Evolutionary conservation across 2,888 invertebrate species (phyloP).

Genomic region (Morinoia aosen): DNA sequence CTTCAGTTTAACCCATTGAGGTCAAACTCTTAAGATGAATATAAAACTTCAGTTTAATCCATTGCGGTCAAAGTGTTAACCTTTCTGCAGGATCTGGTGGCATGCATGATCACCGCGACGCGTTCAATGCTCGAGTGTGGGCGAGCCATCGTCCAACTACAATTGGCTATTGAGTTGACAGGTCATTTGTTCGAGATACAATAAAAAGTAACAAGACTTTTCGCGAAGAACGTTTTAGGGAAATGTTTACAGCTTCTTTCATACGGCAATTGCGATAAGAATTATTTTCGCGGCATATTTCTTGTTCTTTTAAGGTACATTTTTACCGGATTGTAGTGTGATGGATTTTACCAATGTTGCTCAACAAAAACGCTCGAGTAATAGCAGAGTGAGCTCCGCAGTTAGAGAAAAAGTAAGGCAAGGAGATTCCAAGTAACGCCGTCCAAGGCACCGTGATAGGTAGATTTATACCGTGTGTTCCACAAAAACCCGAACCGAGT

Average conservation of each 20-base stretch:
- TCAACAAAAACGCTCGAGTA: background rate
- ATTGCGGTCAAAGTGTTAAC: background rate
- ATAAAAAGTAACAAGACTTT: background rate
- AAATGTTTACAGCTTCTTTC: background rate
- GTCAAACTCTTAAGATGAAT: too few species aligned
- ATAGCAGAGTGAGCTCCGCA: background rate
- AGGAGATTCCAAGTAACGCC: background rate
- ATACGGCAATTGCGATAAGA: background rate
- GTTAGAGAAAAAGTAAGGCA: background rate
- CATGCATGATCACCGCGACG: background rate
- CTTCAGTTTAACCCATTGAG: too few species aligned
- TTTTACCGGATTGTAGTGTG: background rate
- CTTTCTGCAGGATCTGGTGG: background rate
- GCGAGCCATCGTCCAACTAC: background rate
- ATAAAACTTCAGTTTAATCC: too few species aligned
- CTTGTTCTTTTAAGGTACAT: background rate
- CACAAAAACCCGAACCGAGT: too few species aligned
- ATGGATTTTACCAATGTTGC: background rate
- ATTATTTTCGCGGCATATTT: background rate
- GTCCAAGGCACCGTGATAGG: background rate
- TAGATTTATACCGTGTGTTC: too few species aligned
- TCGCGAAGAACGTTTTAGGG: background rate
- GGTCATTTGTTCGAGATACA: background rate
- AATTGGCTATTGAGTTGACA: background rate
- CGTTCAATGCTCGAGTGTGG: background rate